These are phyloP conservation scores for Fissipunctia ypsillon DNA, from an alignment of 2,888 invertebrate species.

Conservation along the genomic window DNA sequence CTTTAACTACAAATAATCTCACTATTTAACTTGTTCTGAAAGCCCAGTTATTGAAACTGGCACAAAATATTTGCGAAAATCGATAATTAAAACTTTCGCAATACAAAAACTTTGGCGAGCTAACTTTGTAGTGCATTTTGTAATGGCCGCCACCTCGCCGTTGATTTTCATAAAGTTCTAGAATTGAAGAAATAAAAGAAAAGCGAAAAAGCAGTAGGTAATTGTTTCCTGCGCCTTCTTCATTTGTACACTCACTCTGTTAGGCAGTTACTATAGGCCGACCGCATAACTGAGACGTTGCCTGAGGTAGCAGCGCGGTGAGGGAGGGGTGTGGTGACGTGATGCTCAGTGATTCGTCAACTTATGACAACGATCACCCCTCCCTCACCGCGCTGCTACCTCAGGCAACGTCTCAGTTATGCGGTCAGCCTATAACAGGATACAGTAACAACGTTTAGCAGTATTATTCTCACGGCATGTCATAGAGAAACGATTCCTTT, in stretches of 20 bases:
- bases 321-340: too few relatives aligned
- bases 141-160: constrained; percentile 21
- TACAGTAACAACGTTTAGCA: constrained; percentile 18
- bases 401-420: too few relatives aligned
- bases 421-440: too few relatives aligned
- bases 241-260: too few relatives aligned
- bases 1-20: constrained; percentile 12
- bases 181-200: constrained; percentile 11
- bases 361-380: too few relatives aligned
- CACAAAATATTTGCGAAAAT: constrained; percentile 57
- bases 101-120: constrained; percentile 55
- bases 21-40: constrained; percentile 24
- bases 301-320: too few relatives aligned
- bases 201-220: background rate
- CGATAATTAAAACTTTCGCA: constrained; percentile 75
- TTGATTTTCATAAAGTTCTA: constrained; percentile 20
- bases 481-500: background rate
- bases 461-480: constrained; percentile 28
- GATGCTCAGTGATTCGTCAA: too few relatives aligned
- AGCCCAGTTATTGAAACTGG: constrained; percentile 20
- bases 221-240: too few relatives aligned
- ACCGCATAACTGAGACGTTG: too few relatives aligned
- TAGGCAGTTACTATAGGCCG: too few relatives aligned
- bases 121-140: constrained; percentile 15
- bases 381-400: too few relatives aligned